Percentiles rank a stretch among this genome's conserved stretches.
Conservation (phyloP, 2,797 vertebrate genomes). For the Ptychobarbus kaznakovi region DNA sequence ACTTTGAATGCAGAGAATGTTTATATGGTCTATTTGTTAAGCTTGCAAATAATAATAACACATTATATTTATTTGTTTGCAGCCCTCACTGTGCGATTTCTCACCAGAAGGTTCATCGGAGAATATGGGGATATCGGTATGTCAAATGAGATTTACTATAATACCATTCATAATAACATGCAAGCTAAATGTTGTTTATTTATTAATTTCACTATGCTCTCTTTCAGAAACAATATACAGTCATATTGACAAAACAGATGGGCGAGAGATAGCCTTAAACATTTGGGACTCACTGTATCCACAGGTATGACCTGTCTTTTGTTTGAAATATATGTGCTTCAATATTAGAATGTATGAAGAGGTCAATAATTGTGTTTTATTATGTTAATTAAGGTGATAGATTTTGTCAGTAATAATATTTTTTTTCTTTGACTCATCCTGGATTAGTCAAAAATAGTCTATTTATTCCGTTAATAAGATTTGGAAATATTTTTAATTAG, state of each 20-base stretch:
- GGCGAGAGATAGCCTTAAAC: constrained; percentile 72
- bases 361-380: neutral
- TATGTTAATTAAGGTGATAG: neutral
- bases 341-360: too few relatives aligned
- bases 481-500: neutral
- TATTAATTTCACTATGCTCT: constrained; percentile 18
- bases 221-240: constrained; percentile 74
- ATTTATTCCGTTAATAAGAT: neutral
- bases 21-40: neutral
- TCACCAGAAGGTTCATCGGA: constrained; percentile 75
- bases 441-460: neutral
- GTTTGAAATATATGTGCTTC: neutral
- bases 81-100: constrained; percentile 75
- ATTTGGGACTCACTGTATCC: constrained; percentile 74
- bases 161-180: neutral
- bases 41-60: neutral
- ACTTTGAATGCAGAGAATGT: neutral
- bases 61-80: neutral
- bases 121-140: constrained; percentile 77
- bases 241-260: constrained; percentile 70
- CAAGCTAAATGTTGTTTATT: neutral
- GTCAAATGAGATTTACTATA: neutral
- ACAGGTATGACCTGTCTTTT: constrained; percentile 63
- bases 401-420: neutral
- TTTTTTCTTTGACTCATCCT: neutral